Percentiles rank a stretch among this genome's conserved stretches.
phyloP scores from a whole-genome alignment of 1,140 invertebrate species.

The Drosophila takahashii region DNA sequence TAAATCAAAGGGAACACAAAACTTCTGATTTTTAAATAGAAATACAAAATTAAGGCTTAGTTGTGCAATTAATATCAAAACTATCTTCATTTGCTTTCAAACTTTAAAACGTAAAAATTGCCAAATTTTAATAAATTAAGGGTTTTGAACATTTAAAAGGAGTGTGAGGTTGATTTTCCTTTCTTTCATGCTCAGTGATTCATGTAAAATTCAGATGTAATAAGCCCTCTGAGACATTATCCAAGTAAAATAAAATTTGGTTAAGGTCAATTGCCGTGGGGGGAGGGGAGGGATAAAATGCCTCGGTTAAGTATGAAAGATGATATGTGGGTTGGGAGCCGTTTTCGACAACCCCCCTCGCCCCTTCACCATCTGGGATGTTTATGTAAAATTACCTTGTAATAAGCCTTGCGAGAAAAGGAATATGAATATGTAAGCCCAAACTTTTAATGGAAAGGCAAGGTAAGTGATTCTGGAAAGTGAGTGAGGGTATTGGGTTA shows the following conservation, averaged over 20 bases:
- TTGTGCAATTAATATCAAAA: too few species aligned
- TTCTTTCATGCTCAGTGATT: not conserved
- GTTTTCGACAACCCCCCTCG: not conserved
- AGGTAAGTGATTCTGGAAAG: not conserved
- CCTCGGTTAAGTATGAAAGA: slow-evolving; percentile 34
- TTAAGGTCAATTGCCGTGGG: slow-evolving; percentile 24
- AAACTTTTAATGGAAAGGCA: slow-evolving; percentile 1
- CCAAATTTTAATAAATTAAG: too few species aligned
- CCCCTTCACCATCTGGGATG: not conserved
- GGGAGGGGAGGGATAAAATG: slow-evolving; percentile 6
- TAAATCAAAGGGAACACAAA: too few species aligned
- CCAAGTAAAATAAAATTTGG: slow-evolving; percentile 25
- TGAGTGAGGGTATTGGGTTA: slow-evolving; percentile 2
- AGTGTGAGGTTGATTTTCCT: not conserved
- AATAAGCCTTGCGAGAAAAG: slow-evolving; percentile 40
- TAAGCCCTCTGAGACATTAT: slow-evolving; percentile 19
- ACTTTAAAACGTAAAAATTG: too few species aligned
- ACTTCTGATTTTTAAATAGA: too few species aligned
- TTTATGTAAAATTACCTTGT: slow-evolving; percentile 24
- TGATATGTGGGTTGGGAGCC: slow-evolving; percentile 16
- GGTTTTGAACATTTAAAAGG: not conserved
- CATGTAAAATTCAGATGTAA: slow-evolving; percentile 40
- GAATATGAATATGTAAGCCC: slow-evolving; percentile 27
- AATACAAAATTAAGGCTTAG: too few species aligned
- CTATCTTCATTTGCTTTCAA: too few species aligned